phyloP scores from a whole-genome alignment of 1,140 invertebrate genomes.

The Trichomalopsis sarcophagae region DNA sequence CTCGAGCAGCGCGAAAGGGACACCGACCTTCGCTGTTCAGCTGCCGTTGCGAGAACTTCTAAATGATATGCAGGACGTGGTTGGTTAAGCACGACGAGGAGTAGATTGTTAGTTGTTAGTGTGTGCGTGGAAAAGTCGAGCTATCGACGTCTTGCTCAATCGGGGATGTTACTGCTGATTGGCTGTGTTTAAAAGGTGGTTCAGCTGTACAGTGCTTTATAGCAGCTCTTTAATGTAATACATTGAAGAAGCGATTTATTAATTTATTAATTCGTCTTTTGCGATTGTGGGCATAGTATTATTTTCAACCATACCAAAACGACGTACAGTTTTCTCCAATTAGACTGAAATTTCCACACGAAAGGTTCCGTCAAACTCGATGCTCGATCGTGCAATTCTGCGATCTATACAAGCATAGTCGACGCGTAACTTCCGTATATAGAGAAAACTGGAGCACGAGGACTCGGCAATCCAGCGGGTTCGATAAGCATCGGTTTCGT shows the following conservation, averaged over 20 bases:
- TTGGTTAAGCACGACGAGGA: not conserved
- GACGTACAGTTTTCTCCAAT: not conserved
- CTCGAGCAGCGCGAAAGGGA: not conserved
- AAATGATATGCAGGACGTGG: not conserved
- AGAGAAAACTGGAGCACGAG: conserved; percentile 9
- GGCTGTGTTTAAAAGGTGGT: not conserved
- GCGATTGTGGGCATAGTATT: too few relatives aligned
- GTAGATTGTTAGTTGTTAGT: not conserved
- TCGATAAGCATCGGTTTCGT: not conserved
- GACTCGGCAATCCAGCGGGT: not conserved
- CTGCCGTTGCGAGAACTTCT: not conserved
- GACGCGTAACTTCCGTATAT: not conserved
- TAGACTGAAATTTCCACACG: conserved; percentile 3
- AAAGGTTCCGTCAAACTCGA: not conserved
- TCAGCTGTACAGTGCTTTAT: too few relatives aligned
- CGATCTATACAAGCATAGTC: not conserved
- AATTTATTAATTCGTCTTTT: too few relatives aligned
- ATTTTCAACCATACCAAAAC: too few relatives aligned
- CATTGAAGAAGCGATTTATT: too few relatives aligned
- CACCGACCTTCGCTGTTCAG: not conserved
- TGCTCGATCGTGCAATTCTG: not conserved
- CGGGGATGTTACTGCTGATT: not conserved
- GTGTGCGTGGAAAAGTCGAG: not conserved
- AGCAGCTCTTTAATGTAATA: too few relatives aligned
- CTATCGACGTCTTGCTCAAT: not conserved